Evolutionary conservation across 2,113 vertebrate genomes (phyloP), one percentile per base, ranked within the genome.

Genomic region (Dasyprocta punctata): DNA sequence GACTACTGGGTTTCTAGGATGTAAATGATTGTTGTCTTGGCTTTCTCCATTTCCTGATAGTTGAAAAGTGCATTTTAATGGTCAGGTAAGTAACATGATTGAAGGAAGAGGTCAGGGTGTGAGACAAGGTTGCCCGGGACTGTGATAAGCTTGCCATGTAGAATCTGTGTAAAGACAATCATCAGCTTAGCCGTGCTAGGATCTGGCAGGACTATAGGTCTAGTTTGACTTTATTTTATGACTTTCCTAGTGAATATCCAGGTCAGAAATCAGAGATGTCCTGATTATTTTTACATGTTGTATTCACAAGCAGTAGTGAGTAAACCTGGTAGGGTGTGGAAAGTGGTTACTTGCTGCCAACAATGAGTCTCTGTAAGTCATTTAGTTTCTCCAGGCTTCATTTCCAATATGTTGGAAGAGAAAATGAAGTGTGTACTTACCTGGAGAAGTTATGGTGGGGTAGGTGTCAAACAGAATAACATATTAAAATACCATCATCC

Each of bases 71-170:
- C 5, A 36, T 12, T 16, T 67, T 5, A 47, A 5, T 8, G 60
- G 33, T 20, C 24, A 47, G 44, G 30, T 12, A 49, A 56, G 36
- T 67, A 5, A 80, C 5, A 0, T 3, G 17, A 73, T 8, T 7
- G 38, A 75, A 24, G n/a, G 36, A 71, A 65, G 30, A 41, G 30
- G 13, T 47, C 5, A 8, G 28, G 3, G 4, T 49, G 22, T 24
- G 52, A 24, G 0, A 10, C 10, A 41, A 7, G 30, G 0, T 6
- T 26, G 8, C 7, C 5, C 1, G 38, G 28, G 8, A 20, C 30
- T 33, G 4, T 14, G 60, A 49, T 2, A 20, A 52, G 49, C 26
- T 17, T 26, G 4, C 20, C 14, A 28, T 24, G 0, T 2, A 52
- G 41, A 17, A 13, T 85, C 16, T 77, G 16, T 85, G 44, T 86